Evolutionary conservation across 2,113 vertebrate species (phyloP), one percentile per base, ranked within the genome.

Genomic region (Micronycteris hirsuta): DNA sequence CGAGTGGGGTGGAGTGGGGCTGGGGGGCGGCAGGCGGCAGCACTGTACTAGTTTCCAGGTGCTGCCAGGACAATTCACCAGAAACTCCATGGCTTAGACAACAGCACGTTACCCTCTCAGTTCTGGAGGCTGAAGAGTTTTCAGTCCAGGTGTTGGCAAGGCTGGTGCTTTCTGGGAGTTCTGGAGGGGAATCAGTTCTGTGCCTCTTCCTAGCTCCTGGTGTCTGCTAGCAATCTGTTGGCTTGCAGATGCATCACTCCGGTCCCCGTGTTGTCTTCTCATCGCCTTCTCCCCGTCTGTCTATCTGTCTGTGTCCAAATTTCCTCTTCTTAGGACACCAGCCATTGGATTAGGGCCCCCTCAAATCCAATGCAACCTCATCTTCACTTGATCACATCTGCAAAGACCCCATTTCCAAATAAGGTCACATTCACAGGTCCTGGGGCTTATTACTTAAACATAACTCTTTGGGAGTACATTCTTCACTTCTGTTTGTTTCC

Each of bases 1-100:
- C 1, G 0, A 91, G 63, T 20, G 4, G 13, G 43, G 0, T 13
- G 4, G 31, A 54, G 31, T 0, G 0, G 10, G 28, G 0, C 7
- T 13, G 49, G 26, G 28, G 15, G 36, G 28, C 4, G 22, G 28
- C 28, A 2, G 15, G 43, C 19, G 11, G 3, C 38, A 19, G 22
- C 47, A 15, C 24, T 16, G 4, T 63, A 4, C 26, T 45, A 16
- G 12, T 77, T 77, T 77, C 61, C 22, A 38, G 65, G 26, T 38
- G 22, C 47, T 33, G 26, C 61, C 11, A 0, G 26, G 43, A 31
- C 52, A 58, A 45, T 45, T 77, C 1, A 15, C 20, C 49, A 63
- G 45, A 47, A 63, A 11, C 28, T 31, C 12, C 0, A 7, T 24
- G 49, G 20, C 58, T 81, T 45, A 28, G 74, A 89, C n/a, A 16